A percentile compares a stretch with the other conserved stretches of the same genome.
phyloP scores from a whole-genome alignment of 2,888 invertebrate genomes.

The Trypoxylon attenuatum region DNA sequence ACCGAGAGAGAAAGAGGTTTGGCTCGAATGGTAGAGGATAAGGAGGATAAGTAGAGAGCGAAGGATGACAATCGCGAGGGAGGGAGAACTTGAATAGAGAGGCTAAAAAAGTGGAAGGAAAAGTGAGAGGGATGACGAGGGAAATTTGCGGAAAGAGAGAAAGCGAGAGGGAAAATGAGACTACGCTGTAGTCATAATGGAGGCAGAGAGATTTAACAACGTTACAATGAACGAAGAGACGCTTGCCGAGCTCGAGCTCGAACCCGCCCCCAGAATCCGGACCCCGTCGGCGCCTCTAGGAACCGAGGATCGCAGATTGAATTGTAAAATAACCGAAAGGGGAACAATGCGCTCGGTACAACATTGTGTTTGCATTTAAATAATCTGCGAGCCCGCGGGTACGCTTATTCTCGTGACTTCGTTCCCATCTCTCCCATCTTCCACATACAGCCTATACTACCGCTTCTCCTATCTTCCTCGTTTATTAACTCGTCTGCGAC shows the following conservation, averaged over 20 bases:
- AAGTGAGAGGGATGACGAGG: constrained; percentile 4
- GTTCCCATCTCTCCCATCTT: constrained; percentile 7
- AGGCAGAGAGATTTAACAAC: constrained; percentile 71
- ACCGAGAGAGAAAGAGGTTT: constrained; percentile 53
- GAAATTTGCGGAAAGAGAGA: not conserved
- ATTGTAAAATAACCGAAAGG: constrained; percentile 72
- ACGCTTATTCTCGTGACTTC: constrained; percentile 40
- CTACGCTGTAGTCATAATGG: constrained; percentile 63
- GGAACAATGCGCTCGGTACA: constrained; percentile 69
- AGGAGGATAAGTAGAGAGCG: not conserved
- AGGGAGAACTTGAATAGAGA: not conserved
- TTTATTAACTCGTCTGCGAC: too few species aligned
- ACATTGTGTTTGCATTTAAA: constrained; percentile 74
- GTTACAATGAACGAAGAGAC: constrained; percentile 67
- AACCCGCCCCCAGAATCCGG: constrained; percentile 22
- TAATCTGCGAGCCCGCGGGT: constrained; percentile 67
- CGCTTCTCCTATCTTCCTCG: too few species aligned
- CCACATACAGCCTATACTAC: constrained; percentile 17
- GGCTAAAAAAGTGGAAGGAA: constrained; percentile 4
- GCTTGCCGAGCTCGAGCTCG: too few species aligned
- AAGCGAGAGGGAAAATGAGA: constrained; percentile 14
- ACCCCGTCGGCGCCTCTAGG: constrained; percentile 28
- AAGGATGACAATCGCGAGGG: constrained; percentile 2
- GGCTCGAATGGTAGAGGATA: not conserved
- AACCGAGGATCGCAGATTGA: constrained; percentile 67